A percentile compares a stretch with the other conserved stretches of the same genome.
Conservation (phyloP, 2,113 vertebrate genomes). For the Rutilus rutilus region DNA sequence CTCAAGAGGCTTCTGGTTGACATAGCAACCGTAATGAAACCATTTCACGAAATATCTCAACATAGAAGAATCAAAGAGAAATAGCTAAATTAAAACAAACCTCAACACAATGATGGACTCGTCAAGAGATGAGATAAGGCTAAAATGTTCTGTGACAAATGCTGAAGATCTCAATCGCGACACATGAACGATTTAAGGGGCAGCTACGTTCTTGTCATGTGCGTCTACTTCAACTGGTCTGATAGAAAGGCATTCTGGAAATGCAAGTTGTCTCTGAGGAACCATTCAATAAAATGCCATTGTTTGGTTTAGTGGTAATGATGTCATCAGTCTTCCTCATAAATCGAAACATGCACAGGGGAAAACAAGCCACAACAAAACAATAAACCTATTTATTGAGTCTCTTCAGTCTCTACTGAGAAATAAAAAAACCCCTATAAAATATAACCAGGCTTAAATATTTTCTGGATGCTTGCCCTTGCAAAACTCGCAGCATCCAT, state of each 20-base stretch:
- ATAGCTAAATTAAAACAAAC: neutral
- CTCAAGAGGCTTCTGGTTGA: neutral
- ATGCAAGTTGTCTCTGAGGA: neutral
- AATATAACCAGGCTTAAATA: neutral
- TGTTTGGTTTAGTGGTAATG: conserved; percentile 7
- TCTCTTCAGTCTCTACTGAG: neutral
- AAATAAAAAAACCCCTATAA: neutral
- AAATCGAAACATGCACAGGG: neutral
- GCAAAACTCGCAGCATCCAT: neutral
- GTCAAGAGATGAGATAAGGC: neutral
- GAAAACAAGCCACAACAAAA: conserved; percentile 5
- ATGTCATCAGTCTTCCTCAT: neutral
- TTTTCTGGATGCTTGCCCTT: neutral
- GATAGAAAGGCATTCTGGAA: neutral
- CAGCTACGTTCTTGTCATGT: neutral
- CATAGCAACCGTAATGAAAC: neutral
- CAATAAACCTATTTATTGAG: conserved; percentile 5
- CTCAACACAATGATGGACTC: neutral
- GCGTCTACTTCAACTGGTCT: neutral
- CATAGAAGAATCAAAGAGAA: neutral
- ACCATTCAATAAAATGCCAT: neutral
- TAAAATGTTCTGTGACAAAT: neutral
- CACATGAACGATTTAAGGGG: neutral
- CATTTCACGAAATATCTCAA: neutral
- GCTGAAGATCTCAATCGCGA: neutral